Evolutionary conservation across 1,140 invertebrate species (phyloP), one percentile per base, ranked within the genome.

Genomic region (Odontomachus brunneus): DNA sequence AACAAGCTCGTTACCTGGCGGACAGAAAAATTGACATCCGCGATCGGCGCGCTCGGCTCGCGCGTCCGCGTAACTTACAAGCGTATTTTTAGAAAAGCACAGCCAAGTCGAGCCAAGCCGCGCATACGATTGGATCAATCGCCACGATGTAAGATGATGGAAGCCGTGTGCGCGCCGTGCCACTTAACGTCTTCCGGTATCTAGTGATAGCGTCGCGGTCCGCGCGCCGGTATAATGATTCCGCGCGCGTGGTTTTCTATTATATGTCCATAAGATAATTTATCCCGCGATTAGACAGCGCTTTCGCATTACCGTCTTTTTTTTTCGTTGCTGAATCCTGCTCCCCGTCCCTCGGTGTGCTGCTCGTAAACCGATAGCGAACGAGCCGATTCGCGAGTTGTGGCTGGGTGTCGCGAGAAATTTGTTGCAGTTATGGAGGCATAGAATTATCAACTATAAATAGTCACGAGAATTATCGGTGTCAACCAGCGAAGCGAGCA

Each of bases 221-320:
- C 48, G 59, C 73, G 26, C 9, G n/a, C 59, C 73, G 26, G 15
- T 66, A 57, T 78, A 78, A 78, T 78, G 44, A 78, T 78, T 78
- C 44, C 75, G 57, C 75, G 51, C 65, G n/a, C 33, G 33, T 71
- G 69, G 33, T 80, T 80, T 80, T 80, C 75, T 80, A 69, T 80
- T 80, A 80, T 71, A 69, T 80, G 33, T 59, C 65, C 51, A 71
- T 80, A 80, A 71, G 65, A 71, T 80, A 80, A 80, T 80, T 80
- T 80, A 80, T 80, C 33, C n/a, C 75, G 33, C 75, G 75, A 80
- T 80, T 80, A 80, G 75, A 80, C 75, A 71, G 65, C 65, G 75
- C 65, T 80, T 80, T 80, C 53, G 51, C 75, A 80, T 80, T 80
- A 80, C 57, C 24, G 29, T 80, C n/a, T n/a, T 80, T 80, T 69